Evolutionary conservation across 2,888 invertebrate genomes (phyloP), one percentile per base, ranked within the genome.

Genomic region (Xylota segnis): DNA sequence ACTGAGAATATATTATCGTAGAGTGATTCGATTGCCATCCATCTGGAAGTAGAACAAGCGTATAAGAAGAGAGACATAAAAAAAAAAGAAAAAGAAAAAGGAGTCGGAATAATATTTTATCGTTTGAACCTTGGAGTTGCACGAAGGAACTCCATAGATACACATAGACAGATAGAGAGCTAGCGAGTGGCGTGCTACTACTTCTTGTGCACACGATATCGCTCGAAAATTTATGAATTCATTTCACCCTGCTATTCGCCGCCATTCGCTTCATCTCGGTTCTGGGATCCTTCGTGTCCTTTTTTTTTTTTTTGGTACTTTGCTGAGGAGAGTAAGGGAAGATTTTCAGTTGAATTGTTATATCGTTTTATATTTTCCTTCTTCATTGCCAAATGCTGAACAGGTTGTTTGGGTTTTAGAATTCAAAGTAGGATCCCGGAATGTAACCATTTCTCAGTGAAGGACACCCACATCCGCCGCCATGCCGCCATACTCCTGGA

Each of bases 1-100:
- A 96, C 95, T 10, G 98, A 97, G 93, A 98, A 98, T 90, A 98
- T 95, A 90, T 98, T 98, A 91, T 98, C 98, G 91, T 97, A 97
- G 1, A 98, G 94, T 1, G 98, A 97, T 90, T 98, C 98, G 0
- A 98, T 97, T 0, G 98, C 97, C 98, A 98, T 98, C 98, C 98
- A 98, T 91, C 98, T 95, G 91, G 1, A 91, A 79, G 34, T 37
- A 83, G 63, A 65, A 77, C 43, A 77, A 82, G 23, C 34, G 32
- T 58, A 59, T 5, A 37, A 63, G 56, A 71, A 59, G 27, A 47
- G 70, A 14, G 12, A 58, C 18, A 40, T 58, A 65, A 72, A 78
- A 58, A 27, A 50, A 27, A 50, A 68, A 45, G 58, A n/a, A n/a
- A 65, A 72, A 78, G 54, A 27, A 50, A 27, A 50, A 68, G 40